Evolutionary conservation across 1,140 invertebrate species (phyloP).

Genomic region (Hesperophylax magnus): DNA sequence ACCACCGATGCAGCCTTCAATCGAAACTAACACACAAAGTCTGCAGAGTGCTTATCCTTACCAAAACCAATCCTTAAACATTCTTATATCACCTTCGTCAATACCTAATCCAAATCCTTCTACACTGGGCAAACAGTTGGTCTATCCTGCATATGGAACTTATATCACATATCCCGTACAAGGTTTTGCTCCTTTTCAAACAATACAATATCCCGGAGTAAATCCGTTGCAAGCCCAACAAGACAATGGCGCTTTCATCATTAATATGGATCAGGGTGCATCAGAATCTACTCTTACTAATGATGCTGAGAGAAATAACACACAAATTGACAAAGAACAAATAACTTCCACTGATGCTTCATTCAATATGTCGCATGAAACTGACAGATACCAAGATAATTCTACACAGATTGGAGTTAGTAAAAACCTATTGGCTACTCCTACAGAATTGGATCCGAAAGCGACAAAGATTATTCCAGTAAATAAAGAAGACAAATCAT

Average conservation of each 20-base stretch:
- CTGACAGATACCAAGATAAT: slow-evolving; percentile 11
- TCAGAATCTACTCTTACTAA: not conserved
- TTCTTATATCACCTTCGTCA: slow-evolving; percentile 66
- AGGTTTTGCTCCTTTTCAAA: slow-evolving; percentile 67
- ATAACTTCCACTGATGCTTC: not conserved
- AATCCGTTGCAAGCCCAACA: not conserved
- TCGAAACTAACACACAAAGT: not conserved
- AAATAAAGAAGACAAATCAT: slow-evolving; percentile 10
- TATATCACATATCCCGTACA: slow-evolving; percentile 64
- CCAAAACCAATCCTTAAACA: slow-evolving; percentile 30
- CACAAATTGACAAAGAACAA: not conserved
- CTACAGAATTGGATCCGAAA: not conserved
- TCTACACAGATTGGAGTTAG: slow-evolving; percentile 6
- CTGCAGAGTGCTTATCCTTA: slow-evolving; percentile 10
- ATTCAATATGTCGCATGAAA: not conserved
- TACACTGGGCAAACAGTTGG: slow-evolving; percentile 62
- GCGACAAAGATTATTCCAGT: not conserved
- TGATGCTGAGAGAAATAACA: not conserved
- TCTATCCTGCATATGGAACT: slow-evolving; percentile 63
- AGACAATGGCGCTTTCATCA: not conserved
- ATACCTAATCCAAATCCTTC: slow-evolving; percentile 67
- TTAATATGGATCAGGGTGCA: slow-evolving; percentile 9
- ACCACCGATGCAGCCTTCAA: not conserved
- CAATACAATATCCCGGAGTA: slow-evolving; percentile 61
- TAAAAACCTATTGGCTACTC: not conserved